These are phyloP conservation scores for Bugulina stolonifera DNA, from an alignment of 2,888 invertebrate species.

Conservation along the genomic window DNA sequence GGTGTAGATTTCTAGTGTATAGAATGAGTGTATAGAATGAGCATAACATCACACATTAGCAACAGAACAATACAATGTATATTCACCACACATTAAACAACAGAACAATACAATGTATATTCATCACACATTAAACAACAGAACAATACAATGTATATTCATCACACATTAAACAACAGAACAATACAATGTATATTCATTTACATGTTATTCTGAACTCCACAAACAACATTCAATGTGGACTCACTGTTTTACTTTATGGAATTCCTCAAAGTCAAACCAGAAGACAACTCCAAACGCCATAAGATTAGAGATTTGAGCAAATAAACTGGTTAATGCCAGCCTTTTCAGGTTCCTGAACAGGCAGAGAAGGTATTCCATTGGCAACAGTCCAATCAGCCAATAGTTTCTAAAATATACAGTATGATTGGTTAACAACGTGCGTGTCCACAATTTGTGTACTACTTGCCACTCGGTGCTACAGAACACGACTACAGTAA, in stretches of 20 bases:
- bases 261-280: conserved; percentile 55
- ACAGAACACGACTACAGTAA: too few relatives aligned
- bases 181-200: too few relatives aligned
- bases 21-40: background rate
- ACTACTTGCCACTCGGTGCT: too few relatives aligned
- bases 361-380: conserved; percentile 13
- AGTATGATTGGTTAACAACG: too few relatives aligned
- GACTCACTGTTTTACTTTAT: conserved; percentile 32
- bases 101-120: too few relatives aligned
- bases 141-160: too few relatives aligned
- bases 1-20: conserved; percentile 46
- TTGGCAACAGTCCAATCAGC: conserved; percentile 50
- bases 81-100: background rate
- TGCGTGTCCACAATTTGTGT: too few relatives aligned
- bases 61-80: too few relatives aligned
- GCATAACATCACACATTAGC: conserved; percentile 40
- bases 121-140: too few relatives aligned
- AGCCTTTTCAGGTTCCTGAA: conserved; percentile 8
- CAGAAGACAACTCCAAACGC: conserved; percentile 56
- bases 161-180: too few relatives aligned
- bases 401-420: conserved; percentile 44
- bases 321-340: conserved; percentile 50
- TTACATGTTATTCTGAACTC: too few relatives aligned
- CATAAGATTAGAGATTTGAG: conserved; percentile 54
- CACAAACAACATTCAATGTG: too few relatives aligned